These are phyloP conservation scores for Chironomus tepperi DNA, from an alignment of 1,140 invertebrate species.

Conservation along the genomic window DNA sequence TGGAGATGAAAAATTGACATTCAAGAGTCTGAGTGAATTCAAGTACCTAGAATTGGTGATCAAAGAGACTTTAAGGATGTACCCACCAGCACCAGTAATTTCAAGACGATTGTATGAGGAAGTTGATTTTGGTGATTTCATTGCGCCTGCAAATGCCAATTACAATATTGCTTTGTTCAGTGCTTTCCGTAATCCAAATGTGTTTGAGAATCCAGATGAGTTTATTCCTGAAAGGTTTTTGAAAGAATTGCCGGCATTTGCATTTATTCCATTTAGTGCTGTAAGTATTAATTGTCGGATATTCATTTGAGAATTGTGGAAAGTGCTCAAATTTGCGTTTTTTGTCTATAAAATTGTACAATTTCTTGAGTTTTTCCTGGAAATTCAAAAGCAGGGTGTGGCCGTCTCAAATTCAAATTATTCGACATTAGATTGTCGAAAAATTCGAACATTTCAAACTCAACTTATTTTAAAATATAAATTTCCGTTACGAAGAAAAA, in stretches of 20 bases:
- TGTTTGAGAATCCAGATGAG: slow-evolving; percentile 53
- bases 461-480: no score
- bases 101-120: slow-evolving; percentile 40
- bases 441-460: no score
- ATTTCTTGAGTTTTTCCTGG: no score
- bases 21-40: slow-evolving; percentile 44
- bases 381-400: no score
- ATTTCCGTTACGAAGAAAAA: no score
- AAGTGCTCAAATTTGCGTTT: no score
- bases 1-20: slow-evolving; percentile 35
- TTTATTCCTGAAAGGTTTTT: slow-evolving; percentile 68
- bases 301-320: no score
- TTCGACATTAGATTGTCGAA: no score
- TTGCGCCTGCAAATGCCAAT: neutral
- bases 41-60: slow-evolving; percentile 55
- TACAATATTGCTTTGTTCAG: neutral
- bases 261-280: slow-evolving; percentile 64
- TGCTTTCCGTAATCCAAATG: slow-evolving; percentile 37
- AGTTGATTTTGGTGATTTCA: slow-evolving; percentile 19
- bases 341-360: no score
- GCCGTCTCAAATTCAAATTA: no score
- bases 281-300: no score
- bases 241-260: slow-evolving; percentile 43
- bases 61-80: slow-evolving; percentile 51
- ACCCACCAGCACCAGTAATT: slow-evolving; percentile 54